Base-by-base conservation (phyloP, 2,113 vertebrate genomes). In the Sander lucioperca region DNA sequence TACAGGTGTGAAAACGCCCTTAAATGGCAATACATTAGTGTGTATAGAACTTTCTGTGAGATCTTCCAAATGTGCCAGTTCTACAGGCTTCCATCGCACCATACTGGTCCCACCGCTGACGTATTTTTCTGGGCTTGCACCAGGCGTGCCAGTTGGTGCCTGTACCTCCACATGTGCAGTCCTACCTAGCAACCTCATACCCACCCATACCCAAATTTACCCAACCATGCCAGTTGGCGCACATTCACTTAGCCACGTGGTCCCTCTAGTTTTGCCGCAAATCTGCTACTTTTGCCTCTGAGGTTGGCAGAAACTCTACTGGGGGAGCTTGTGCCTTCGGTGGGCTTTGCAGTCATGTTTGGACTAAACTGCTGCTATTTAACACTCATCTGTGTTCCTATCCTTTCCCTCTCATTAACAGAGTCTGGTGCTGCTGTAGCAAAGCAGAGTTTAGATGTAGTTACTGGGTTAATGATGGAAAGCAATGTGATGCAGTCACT, bases 201-300 rank as follows among this genome's bases (percentile, higher is more conserved):
- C 75, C 7, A 77, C 87, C 84, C 79, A 79, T n/a, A n/a, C 84
- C 82, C 74, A 85, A 56, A 67, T 69, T 83, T 19, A 36, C 43
- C 48, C 8, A 43, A 19, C 61, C 63, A 6, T 59, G 74, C 89
- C 87, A 89, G 79, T 67, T 93, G 92, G 88, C 86, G 18, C 27
- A 39, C 47, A 72, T 79, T 83, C 50, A 65, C 87, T 25, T 0
- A 53, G 68, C 73, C 81, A 86, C 85, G 90, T 87, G 84, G 74
- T 86, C 56, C 58, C 63, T 53, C 78, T 59, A 51, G 53, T 68
- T 81, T 80, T 79, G 62, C 71, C 21, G 39, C 74, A 50, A 76
- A 76, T 77, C 59, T 59, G 16, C 87, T 79, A 79, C 82, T 65
- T 79, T 58, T 39, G n/a, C 62, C 23, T 39, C 59, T 11, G 50